A percentile compares a stretch with the other conserved stretches of the same genome.
These are phyloP conservation scores for Xenentodon cancila DNA, from an alignment of 2,797 vertebrate genomes.

Conservation along the genomic window DNA sequence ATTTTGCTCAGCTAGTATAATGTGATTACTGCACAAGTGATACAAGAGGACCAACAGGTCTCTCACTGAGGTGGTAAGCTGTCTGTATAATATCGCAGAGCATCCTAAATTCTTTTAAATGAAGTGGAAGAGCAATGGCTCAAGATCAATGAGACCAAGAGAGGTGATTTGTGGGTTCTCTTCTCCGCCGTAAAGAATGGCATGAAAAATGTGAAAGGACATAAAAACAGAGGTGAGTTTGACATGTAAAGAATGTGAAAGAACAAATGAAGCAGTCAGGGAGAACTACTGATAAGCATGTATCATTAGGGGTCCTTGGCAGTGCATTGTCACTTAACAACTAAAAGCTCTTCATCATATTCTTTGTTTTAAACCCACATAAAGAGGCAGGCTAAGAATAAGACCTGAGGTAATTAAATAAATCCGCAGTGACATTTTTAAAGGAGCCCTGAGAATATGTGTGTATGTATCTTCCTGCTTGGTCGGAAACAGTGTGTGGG, in stretches of 20 bases:
- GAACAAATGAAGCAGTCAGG: constrained; percentile 18
- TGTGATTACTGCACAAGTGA: background rate
- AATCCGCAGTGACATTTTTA: constrained; percentile 51
- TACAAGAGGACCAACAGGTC: background rate
- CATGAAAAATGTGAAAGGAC: constrained; percentile 14
- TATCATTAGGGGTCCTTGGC: constrained; percentile 9
- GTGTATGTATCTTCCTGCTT: constrained; percentile 74
- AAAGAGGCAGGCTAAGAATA: constrained; percentile 54
- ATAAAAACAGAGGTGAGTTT: constrained; percentile 18
- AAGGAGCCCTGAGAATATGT: constrained; percentile 28
- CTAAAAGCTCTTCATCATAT: constrained; percentile 23
- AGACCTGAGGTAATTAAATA: constrained; percentile 39
- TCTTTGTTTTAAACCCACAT: constrained; percentile 21
- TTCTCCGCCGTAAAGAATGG: constrained; percentile 8
- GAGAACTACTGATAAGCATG: constrained; percentile 11
- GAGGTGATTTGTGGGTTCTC: constrained; percentile 17
- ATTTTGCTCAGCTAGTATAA: constrained; percentile 13
- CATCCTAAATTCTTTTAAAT: constrained; percentile 3
- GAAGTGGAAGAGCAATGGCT: constrained; percentile 2
- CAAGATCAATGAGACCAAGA: constrained; percentile 24
- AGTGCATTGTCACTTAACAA: constrained; percentile 12
- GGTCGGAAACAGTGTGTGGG: constrained; percentile 59
- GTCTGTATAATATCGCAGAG: constrained; percentile 1
- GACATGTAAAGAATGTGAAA: constrained; percentile 15
- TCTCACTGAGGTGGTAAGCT: background rate